These are phyloP conservation scores for Hyperoodon ampullatus DNA, from an alignment of 2,113 vertebrate species.

Conservation along the genomic window DNA sequence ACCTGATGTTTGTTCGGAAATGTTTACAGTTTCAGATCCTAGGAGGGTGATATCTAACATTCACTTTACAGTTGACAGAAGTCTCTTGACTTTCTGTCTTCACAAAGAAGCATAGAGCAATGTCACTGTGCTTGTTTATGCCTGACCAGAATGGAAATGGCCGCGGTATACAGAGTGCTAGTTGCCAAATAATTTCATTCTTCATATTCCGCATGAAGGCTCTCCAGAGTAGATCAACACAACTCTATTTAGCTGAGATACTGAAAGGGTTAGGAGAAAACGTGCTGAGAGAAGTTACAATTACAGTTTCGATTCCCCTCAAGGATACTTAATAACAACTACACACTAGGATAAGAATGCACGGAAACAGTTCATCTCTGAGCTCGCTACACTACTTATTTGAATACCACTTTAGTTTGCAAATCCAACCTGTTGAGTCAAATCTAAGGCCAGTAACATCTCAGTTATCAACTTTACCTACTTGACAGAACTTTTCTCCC, in stretches of 20 bases:
- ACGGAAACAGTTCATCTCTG: neutral
- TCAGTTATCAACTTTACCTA: neutral
- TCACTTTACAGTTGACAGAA: neutral
- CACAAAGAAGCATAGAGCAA: neutral
- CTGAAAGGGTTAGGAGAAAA: neutral
- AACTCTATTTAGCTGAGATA: neutral
- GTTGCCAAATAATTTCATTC: neutral
- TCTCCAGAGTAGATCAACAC: neutral
- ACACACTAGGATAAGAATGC: neutral
- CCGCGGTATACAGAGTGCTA: neutral
- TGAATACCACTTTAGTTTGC: constrained; percentile 47
- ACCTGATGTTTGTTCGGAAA: neutral
- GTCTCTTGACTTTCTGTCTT: neutral
- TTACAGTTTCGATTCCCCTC: constrained; percentile 36
- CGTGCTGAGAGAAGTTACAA: constrained; percentile 42
- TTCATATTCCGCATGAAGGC: neutral
- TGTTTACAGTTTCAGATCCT: neutral
- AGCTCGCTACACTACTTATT: neutral
- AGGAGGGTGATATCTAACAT: neutral
- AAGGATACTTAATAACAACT: constrained; percentile 53
- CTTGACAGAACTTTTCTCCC: neutral
- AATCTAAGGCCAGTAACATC: constrained; percentile 4
- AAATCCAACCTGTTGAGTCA: constrained; percentile 43
- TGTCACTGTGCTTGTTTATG: neutral
- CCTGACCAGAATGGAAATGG: neutral